Base-by-base conservation (phyloP, 1,140 invertebrate species). In the Triops longicaudatus region DNA sequence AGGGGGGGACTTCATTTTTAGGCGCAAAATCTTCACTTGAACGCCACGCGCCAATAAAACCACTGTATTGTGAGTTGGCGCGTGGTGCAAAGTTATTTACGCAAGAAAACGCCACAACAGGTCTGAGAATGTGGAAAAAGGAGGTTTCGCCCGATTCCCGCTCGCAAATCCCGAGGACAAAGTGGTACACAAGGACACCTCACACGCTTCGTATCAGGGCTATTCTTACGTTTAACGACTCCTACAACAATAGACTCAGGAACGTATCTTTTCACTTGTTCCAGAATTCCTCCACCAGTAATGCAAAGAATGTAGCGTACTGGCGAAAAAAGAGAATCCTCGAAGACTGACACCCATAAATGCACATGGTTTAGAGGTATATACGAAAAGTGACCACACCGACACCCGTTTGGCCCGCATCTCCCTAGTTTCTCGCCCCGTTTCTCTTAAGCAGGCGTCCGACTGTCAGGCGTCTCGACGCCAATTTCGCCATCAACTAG, bases 381-480 rank as follows among this genome's bases (percentile, higher is more conserved):
- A 63, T 0, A 63, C 10, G n/a, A 17, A 63, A 63, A 63, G 10
- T 63, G 50, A 63, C 50, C 50, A 63, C 22, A 37, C 31, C 31
- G 17, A 22, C 7, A 63, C 50, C 10, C 5, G n/a, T 63, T n/a
- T 63, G 50, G 14, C 50, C 50, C 50, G n/a, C 50, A 63, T 63
- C 50, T n/a, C 50, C 50, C 50, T n/a, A 63, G 50, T 63, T 63
- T 63, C 22, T 63, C 50, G 50, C 43, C 43, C 43, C 43, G 43
- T 44, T 44, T 44, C 43, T 44, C 43, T 17, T 63, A 63, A 17
- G 17, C 50, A 63, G 50, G 50, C 50, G 50, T 63, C 50, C 50
- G 50, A 63, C 50, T 63, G 50, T 63, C 50, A 63, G 50, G 50
- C 50, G 50, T 63, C 50, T 63, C 50, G 50, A 63, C 50, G 50